Evolutionary conservation across 2,797 vertebrate species (phyloP), one percentile per base, ranked within the genome.

Genomic region (Spatula versicolor): DNA sequence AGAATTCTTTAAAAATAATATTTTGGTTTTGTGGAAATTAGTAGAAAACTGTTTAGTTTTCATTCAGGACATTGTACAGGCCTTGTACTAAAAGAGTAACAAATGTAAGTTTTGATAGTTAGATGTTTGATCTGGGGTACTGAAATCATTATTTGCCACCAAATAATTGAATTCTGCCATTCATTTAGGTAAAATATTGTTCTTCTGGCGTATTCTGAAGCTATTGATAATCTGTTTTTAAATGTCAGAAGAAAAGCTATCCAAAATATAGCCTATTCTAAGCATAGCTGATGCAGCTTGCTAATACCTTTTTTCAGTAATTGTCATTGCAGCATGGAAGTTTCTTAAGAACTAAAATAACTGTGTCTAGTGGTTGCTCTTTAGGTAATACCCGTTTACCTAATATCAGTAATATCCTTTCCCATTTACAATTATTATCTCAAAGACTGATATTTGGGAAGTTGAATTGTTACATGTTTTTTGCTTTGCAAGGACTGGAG

Each of bases 1-100:
- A 25, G 9, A 88, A 71, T 11, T 68, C 30, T 43, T 46, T 4
- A 11, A n/a, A 77, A 66, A 31, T 0, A 28, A 1, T 4, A 14
- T 63, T 68, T 64, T 66, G 10, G 7, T n/a, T 26, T 5, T 45
- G 4, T 66, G 35, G 11, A 82, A 91, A 26, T 63, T 0, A 0
- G 52, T 25, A 71, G 46, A 68, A 86, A 88, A 87, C 16, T 2
- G 19, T 37, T 39, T 2, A 3, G 5, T 54, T 54, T 62, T 69
- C 62, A 55, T 62, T 73, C 46, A 68, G 43, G 56, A 33, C 7
- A n/a, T 23, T 43, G 43, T 43, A 43, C 43, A 43, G 83, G 3
- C 4, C 5, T 31, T 50, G 13, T 74, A 30, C 21, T 58, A 62
- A 54, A 77, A 17, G 30, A 6, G 39, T 79, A 45, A 19, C 3